Evolutionary conservation across 1,140 invertebrate genomes (phyloP), one percentile per base, ranked within the genome.

Genomic region (Drosophila pachea): DNA sequence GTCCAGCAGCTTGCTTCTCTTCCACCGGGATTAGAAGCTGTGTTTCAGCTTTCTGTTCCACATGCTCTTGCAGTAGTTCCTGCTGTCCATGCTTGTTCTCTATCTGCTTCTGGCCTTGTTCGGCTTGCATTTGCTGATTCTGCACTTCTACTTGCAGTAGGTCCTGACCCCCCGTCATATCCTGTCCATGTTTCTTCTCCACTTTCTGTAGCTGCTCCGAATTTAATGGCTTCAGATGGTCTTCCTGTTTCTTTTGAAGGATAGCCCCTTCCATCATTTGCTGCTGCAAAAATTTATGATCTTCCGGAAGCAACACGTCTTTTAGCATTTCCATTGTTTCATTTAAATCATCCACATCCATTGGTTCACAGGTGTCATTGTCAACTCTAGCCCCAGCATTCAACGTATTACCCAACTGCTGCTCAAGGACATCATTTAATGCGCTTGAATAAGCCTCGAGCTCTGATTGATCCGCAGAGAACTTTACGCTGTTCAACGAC

Each of bases 261-360:
- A 52, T 35, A 14, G 42, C 14, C 14, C 48, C 48, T 7, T 5
- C n/a, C 4, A 76, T 33, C 4, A 83, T 53, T 9, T 84, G 74
- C 42, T 76, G 42, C 35, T 76, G 79, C 40, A 83, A 42, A 22
- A 74, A 32, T 16, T 74, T 49, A 64, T 70, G 81, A 56, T 84
- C 79, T 32, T 79, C 79, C 0, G 65, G 66, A 11, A n/a, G 58
- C 5, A 79, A 52, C 3, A 78, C 68, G 47, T 73, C 62, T 36
- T 74, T 83, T 6, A 83, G 48, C 59, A 87, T 68, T 43, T 87
- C 84, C 68, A 87, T 83, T 42, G 86, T 81, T 9, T 71, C 81
- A 50, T 77, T 76, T 14, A 87, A 60, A 29, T 83, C 79, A 68
- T 88, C 86, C 29, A 88, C 69, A 76, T 88, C 87, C 87, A 88